Evolutionary conservation across 2,888 invertebrate genomes (phyloP), one percentile per base, ranked within the genome.

Genomic region (Yponomeuta cagnagella): DNA sequence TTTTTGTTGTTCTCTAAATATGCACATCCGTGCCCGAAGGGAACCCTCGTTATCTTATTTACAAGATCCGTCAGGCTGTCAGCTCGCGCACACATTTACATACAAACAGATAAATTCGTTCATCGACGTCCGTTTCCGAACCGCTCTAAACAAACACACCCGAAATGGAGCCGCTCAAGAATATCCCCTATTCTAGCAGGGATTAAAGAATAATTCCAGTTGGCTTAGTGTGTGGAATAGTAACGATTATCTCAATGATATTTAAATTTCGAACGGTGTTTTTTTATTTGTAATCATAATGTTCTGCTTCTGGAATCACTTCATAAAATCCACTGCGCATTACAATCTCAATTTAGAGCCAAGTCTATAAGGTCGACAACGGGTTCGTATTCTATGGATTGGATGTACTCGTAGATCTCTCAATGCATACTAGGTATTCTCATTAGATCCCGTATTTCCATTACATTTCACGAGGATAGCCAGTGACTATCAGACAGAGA

Each of bases 191-290:
- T 67, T 9, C 23, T 9, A 43, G 43, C 10, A 23, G 23, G 37
- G 33, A 37, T 48, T 68, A 68, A 37, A 48, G 68, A 10, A 15
- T 15, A 43, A 6, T 68, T 68, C 43, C 43, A 10, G 30, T 23
- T 30, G 43, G 8, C n/a, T 48, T 30, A 31, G 4, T n/a, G 52
- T 58, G 72, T 66, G 73, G 77, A 76, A 77, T 76, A 75, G 77
- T 76, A 79, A 79, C 76, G 78, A 77, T 76, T 78, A 80, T 78
- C 77, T 76, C 74, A 80, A 77, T 80, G 80, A 84, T 82, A 83
- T 83, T 85, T 82, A 82, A 84, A 83, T 82, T 78, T 79, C 76
- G 75, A 81, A 80, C 75, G 76, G 79, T 80, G 80, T 80, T 82
- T 80, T 77, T 78, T 79, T 75, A 75, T 76, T 75, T 75, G 78